A percentile compares a stretch with the other conserved stretches of the same genome.
Conservation (phyloP, 2,113 vertebrate species). For the Chiloscyllium plagiosum region DNA sequence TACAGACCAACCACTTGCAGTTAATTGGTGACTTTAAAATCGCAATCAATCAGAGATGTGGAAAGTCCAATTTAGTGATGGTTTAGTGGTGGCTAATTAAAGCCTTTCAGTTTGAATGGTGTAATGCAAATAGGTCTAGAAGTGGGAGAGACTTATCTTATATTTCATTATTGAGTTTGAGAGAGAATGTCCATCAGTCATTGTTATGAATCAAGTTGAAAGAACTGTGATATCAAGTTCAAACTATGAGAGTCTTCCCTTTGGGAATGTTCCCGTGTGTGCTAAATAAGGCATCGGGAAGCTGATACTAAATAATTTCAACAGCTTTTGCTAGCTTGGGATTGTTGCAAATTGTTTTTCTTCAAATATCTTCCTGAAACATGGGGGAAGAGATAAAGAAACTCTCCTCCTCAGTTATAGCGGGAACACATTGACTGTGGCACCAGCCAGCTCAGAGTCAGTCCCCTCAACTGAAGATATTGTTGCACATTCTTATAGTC, state of each 20-base stretch:
- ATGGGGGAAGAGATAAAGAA: too few species aligned
- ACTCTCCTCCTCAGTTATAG: too few species aligned
- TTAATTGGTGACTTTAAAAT: background rate
- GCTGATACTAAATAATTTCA: background rate
- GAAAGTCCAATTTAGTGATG: background rate
- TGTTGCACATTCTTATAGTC: background rate
- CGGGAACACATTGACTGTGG: too few species aligned
- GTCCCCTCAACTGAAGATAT: too few species aligned
- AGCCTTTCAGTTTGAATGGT: background rate
- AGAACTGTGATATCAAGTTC: background rate
- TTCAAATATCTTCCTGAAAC: too few species aligned
- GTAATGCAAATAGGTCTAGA: background rate
- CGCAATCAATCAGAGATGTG: background rate
- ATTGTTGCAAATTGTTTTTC: background rate
- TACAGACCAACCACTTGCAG: background rate
- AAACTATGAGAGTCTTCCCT: background rate
- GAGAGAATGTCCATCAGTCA: background rate
- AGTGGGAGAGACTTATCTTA: background rate
- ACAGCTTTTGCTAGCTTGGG: background rate
- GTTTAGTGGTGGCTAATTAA: background rate
- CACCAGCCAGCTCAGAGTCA: too few species aligned
- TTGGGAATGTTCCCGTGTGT: background rate
- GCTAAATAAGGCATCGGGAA: background rate
- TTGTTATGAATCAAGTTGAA: background rate
- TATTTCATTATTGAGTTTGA: background rate